Evolutionary conservation across 2,797 vertebrate genomes (phyloP).

Genomic region (Holocentrus rufus): DNA sequence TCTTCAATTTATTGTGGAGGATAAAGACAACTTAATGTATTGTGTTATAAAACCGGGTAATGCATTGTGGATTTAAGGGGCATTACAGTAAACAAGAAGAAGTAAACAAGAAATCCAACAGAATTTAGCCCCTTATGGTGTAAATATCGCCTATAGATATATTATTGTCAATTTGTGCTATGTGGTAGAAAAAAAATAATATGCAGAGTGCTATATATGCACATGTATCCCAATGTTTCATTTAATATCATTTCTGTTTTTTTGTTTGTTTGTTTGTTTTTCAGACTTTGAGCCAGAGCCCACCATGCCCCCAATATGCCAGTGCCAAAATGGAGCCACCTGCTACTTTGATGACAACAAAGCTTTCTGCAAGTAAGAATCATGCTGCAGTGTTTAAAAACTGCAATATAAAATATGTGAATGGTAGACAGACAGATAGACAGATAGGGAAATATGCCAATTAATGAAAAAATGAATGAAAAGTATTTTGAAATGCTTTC

Average conservation of each 20-base stretch:
- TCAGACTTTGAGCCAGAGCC: conserved; percentile 75
- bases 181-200: not conserved
- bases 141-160: too few species aligned
- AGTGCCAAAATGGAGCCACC: conserved; percentile 77
- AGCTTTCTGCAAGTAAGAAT: conserved; percentile 78
- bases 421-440: too few species aligned
- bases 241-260: too few species aligned
- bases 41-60: not conserved
- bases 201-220: not conserved
- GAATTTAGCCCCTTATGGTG: too few species aligned
- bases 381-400: not conserved
- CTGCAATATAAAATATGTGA: not conserved
- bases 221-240: too few species aligned
- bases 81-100: too few species aligned
- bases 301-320: conserved; percentile 79
- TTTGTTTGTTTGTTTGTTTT: too few species aligned
- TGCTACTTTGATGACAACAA: conserved; percentile 79
- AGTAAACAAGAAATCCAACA: too few species aligned
- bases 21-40: not conserved
- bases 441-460: not conserved
- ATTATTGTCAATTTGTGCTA: not conserved
- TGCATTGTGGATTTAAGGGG: not conserved
- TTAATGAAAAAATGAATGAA: not conserved
- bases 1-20: not conserved
- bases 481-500: not conserved